Conservation (phyloP, 2,113 vertebrate genomes). For the Mastomys natalensis region DNA sequence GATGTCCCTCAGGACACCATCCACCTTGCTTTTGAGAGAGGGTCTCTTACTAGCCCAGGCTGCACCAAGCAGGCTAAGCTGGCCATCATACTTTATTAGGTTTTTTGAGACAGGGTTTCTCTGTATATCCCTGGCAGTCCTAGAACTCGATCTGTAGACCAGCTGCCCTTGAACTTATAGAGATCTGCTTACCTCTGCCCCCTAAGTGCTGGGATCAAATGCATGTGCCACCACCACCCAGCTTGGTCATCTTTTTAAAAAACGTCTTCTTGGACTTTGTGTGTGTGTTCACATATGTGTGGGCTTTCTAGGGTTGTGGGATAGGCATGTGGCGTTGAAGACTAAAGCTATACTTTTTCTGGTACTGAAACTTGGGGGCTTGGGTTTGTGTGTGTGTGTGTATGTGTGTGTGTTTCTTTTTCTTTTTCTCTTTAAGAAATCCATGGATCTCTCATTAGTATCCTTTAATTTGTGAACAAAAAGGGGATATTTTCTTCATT, state of each 20-base stretch:
- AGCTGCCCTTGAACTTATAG: background rate
- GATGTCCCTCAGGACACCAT: background rate
- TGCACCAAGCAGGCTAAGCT: background rate
- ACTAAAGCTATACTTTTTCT: no score
- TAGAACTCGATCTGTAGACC: background rate
- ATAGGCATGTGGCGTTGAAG: background rate
- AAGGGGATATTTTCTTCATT: background rate
- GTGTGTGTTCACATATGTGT: background rate
- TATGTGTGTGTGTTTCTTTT: background rate
- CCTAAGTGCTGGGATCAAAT: background rate
- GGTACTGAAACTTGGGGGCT: background rate
- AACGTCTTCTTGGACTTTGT: background rate
- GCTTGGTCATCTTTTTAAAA: background rate
- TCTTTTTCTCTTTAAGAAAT: background rate
- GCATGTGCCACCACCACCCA: background rate
- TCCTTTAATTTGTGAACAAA: background rate
- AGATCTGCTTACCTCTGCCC: background rate
- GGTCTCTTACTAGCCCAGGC: background rate
- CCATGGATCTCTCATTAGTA: background rate
- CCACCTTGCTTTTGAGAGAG: background rate
- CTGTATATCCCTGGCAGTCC: background rate
- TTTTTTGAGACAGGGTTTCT: background rate
- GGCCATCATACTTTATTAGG: background rate
- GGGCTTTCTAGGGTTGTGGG: background rate
- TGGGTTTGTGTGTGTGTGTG: background rate